Base-by-base conservation (phyloP, 2,113 vertebrate species). In the Camarhynchus parvulus region DNA sequence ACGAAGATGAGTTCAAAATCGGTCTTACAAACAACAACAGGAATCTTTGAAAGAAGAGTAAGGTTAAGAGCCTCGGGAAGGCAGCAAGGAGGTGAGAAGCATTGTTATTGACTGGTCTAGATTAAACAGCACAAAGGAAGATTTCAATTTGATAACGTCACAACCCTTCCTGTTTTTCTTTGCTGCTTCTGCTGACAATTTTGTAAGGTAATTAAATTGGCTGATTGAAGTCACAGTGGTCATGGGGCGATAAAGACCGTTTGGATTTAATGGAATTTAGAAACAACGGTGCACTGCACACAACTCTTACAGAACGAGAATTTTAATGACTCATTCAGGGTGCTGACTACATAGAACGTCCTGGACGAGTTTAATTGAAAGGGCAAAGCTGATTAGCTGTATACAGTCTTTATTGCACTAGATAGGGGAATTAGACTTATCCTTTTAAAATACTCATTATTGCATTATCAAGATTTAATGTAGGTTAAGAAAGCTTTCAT, bases 211-310 rank as follows among this genome's bases (percentile, higher is more conserved):
- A 98, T 98, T 98, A 98, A 98, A 98, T 98, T 97, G 98, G 97
- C 97, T 98, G 98, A 98, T 98, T 98, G 98, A 98, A 98, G 98
- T 98, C 98, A 97, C 96, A 97, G 97, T 98, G 98, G 97, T 98
- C 98, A 97, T 98, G 97, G 96, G 95, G 98, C 24, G 98, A 98
- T 98, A 98, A 98, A 98, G 97, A 98, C 98, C 96, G 95, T 98
- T 98, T 98, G 98, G 97, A 98, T 98, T 98, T 98, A 98, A 98
- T 98, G 97, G 98, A 98, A 98, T 98, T 98, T 98, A 97, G 97
- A 96, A 98, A 98, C 98, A 98, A 98, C 97, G 96, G 97, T 97
- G 97, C 62, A 64, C 95, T 96, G 97, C 97, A 95, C 97, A 98
- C 97, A 98, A 97, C 96, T 98, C 97, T 98, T 95, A 98, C 96